Percentiles rank a stretch among this genome's conserved stretches.
Evolutionary conservation across 2,113 vertebrate genomes (phyloP).

Genomic region (Rhizomys pruinosus): DNA sequence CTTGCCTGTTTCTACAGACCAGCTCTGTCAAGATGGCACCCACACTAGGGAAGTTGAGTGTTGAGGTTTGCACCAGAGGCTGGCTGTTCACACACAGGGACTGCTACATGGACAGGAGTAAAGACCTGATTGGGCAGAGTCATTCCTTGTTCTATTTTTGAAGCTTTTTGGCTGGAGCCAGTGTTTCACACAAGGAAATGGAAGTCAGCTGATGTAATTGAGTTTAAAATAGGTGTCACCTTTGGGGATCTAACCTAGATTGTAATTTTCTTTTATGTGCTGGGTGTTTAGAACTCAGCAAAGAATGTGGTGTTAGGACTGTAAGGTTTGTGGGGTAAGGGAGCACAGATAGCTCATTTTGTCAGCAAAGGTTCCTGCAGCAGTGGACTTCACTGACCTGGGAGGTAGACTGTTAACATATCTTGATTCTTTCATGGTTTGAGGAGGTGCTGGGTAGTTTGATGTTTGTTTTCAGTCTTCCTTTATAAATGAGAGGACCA

Average conservation of each 20-base stretch:
- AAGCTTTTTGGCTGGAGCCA: slow-evolving; percentile 78
- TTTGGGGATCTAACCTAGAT: slow-evolving; percentile 82
- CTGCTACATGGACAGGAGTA: slow-evolving; percentile 10
- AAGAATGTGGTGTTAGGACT: slow-evolving; percentile 6
- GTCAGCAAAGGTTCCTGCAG: not conserved
- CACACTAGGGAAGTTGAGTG: not conserved
- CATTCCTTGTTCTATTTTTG: slow-evolving; percentile 78
- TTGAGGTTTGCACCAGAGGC: not conserved
- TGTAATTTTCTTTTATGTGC: slow-evolving; percentile 67
- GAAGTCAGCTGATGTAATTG: slow-evolving; percentile 79
- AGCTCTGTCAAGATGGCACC: slow-evolving; percentile 27
- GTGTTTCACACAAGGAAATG: slow-evolving; percentile 78
- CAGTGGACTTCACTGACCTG: too few species aligned
- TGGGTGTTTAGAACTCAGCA: slow-evolving; percentile 51
- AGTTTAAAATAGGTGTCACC: slow-evolving; percentile 82
- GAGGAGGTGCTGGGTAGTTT: not conserved
- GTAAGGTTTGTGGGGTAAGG: not conserved
- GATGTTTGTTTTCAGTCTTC: not conserved
- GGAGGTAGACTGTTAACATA: not conserved
- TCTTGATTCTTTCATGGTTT: slow-evolving; percentile 45
- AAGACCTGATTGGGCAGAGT: slow-evolving; percentile 64
- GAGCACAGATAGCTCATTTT: not conserved
- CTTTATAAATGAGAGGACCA: not conserved
- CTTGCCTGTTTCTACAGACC: not conserved
- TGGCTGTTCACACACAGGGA: not conserved